A percentile compares a stretch with the other conserved stretches of the same genome.
Conservation (phyloP, 2,797 vertebrate genomes). For the Mus minutoides region DNA sequence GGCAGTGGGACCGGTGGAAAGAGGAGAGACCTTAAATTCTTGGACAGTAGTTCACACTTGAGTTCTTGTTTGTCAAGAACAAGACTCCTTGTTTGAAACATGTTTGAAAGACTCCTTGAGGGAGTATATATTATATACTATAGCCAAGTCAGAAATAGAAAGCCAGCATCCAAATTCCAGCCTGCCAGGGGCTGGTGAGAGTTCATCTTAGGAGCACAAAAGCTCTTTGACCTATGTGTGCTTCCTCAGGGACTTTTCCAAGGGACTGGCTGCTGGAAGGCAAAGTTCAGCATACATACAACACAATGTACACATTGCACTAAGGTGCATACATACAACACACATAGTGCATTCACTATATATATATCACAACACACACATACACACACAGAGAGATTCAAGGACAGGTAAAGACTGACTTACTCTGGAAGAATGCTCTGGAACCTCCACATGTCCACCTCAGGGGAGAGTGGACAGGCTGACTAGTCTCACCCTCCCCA, state of each 20-base stretch:
- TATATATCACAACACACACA: neutral
- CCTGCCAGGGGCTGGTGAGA: no score
- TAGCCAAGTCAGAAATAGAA: no score
- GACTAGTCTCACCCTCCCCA: neutral
- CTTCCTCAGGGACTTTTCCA: neutral
- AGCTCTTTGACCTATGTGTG: neutral
- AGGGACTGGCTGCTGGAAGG: neutral
- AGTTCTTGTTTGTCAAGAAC: neutral
- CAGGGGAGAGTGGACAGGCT: neutral
- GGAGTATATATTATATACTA: no score
- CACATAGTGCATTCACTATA: neutral
- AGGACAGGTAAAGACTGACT: neutral
- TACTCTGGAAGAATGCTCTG: neutral
- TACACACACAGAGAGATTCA: neutral
- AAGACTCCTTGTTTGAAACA: neutral
- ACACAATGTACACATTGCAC: neutral
- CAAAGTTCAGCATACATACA: neutral
- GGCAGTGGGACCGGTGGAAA: neutral
- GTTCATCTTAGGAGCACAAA: accelerated
- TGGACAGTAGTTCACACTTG: neutral
- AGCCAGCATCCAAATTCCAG: no score
- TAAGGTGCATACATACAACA: neutral
- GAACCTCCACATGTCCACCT: neutral
- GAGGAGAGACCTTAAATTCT: neutral
- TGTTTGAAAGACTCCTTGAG: neutral